These are phyloP conservation scores for Thamnaconus septentrionalis DNA, from an alignment of 2,113 vertebrate genomes.

Conservation along the genomic window DNA sequence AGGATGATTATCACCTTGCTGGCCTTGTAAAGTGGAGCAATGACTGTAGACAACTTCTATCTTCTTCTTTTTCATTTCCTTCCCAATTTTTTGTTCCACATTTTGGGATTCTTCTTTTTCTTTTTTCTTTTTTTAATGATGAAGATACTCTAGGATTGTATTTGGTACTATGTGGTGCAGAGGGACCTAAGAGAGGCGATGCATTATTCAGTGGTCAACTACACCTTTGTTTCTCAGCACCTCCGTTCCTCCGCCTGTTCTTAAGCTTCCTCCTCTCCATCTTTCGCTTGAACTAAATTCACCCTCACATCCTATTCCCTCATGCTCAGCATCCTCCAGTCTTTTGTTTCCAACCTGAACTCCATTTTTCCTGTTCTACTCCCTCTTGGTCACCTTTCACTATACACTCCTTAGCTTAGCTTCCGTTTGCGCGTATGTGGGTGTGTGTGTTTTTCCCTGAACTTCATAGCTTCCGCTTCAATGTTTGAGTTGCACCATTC, in stretches of 20 bases:
- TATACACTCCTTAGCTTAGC: slow-evolving; percentile 5
- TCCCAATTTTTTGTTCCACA: too few relatives aligned
- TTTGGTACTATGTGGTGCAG: slow-evolving; percentile 21
- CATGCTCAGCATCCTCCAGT: slow-evolving; percentile 9
- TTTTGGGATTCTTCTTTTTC: too few relatives aligned
- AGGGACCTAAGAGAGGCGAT: slow-evolving; percentile 35
- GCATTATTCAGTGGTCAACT: slow-evolving; percentile 64
- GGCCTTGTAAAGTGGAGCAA: too few relatives aligned
- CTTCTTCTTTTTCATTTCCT: too few relatives aligned
- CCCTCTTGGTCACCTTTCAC: slow-evolving; percentile 13
- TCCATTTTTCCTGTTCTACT: slow-evolving; percentile 1
- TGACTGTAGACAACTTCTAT: too few relatives aligned
- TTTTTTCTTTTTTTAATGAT: too few relatives aligned
- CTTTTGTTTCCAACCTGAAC: slow-evolving; percentile 61
- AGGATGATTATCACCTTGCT: too few relatives aligned
- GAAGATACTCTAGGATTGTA: not conserved
- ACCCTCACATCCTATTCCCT: slow-evolving; percentile 65
- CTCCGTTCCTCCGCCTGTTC: too few relatives aligned
- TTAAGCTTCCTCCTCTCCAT: slow-evolving; percentile 63
- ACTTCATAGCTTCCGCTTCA: not conserved
- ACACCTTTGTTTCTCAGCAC: slow-evolving; percentile 1
- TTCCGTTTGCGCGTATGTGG: too few relatives aligned
- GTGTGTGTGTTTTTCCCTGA: not conserved
- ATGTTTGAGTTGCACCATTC: not conserved
- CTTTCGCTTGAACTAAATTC: slow-evolving; percentile 3